A percentile compares a stretch with the other conserved stretches of the same genome.
These are phyloP conservation scores for Geopemphigus sp. DNA, from an alignment of 1,140 invertebrate species.

Conservation along the genomic window DNA sequence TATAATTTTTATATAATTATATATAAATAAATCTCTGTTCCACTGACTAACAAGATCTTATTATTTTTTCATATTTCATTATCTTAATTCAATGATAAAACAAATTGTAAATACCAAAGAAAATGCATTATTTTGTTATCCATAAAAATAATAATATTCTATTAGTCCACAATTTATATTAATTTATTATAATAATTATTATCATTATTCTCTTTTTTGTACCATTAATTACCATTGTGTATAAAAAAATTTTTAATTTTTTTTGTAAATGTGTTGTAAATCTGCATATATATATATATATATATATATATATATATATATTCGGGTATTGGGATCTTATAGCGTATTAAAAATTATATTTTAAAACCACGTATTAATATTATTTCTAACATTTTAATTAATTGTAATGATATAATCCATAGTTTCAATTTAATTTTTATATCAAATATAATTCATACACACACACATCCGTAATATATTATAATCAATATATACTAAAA, in stretches of 20 bases:
- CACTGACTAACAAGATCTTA: slow-evolving; percentile 27
- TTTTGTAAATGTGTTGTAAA: slow-evolving; percentile 49
- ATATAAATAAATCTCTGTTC: slow-evolving; percentile 17
- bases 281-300: slow-evolving; percentile 43
- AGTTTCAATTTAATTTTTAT: not conserved
- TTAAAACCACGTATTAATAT: slow-evolving; percentile 19
- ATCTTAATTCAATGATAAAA: slow-evolving; percentile 1
- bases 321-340: slow-evolving; percentile 37
- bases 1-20: slow-evolving; percentile 30
- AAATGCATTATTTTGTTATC: slow-evolving; percentile 33
- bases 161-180: slow-evolving; percentile 37
- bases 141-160: slow-evolving; percentile 34
- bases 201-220: slow-evolving; percentile 32
- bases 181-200: slow-evolving; percentile 43
- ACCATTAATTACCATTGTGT: slow-evolving; percentile 49
- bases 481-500: not conserved
- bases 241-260: slow-evolving; percentile 42
- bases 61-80: slow-evolving; percentile 15
- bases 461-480: not conserved
- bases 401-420: not conserved
- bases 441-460: not conserved
- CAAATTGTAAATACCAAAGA: slow-evolving; percentile 48
- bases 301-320: not conserved
- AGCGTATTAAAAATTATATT: slow-evolving; percentile 39
- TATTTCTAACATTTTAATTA: not conserved